Base-by-base conservation (phyloP, 2,113 vertebrate species). In the Cebidichthys violaceus region DNA sequence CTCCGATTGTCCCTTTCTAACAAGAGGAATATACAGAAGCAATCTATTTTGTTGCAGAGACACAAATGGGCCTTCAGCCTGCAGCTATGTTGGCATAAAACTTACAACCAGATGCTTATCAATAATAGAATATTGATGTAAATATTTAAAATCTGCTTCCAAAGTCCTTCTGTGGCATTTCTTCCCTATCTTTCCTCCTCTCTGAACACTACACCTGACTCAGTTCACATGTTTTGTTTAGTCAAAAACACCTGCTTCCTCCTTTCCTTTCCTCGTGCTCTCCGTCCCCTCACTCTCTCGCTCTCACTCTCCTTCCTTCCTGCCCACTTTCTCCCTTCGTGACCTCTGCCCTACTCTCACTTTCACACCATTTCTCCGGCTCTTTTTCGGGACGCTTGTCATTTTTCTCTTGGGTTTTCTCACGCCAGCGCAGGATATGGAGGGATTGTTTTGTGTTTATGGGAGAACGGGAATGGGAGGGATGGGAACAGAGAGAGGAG, bases 181-280 rank as follows among this genome's bases (percentile, higher is more conserved):
- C 45, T 82, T 54, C 9, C 11, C 20, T 68, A 47, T 81, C 66
- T 68, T 68, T 47, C 59, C 59, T 72, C 47, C 33, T 75, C 52
- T 70, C 54, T 45, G 55, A 76, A 10, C 6, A 29, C 71, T 86
- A 37, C 87, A 89, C 86, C 90, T 89, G 86, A 86, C 77, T 80
- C 68, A 0, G 64, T 84, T 75, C 55, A 13, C 39, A 10, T 82
- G 41, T 75, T 85, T 82, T 83, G 70, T 83, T 91, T 72, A 35
- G 76, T 81, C 57, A 47, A 81, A 81, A 88, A 81, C 88, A 91
- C 89, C 89, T 91, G 89, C 89, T 91, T 92, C 91, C 89, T 89
- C 71, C 55, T 86, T 64, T 87, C 66, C 59, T 82, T 69, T 79
- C 65, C 80, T 85, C 27, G 0, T 41, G 4, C 79, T 77, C 54